Conservation (phyloP, 2,113 vertebrate genomes). For the Ptilonorhynchus violaceus region DNA sequence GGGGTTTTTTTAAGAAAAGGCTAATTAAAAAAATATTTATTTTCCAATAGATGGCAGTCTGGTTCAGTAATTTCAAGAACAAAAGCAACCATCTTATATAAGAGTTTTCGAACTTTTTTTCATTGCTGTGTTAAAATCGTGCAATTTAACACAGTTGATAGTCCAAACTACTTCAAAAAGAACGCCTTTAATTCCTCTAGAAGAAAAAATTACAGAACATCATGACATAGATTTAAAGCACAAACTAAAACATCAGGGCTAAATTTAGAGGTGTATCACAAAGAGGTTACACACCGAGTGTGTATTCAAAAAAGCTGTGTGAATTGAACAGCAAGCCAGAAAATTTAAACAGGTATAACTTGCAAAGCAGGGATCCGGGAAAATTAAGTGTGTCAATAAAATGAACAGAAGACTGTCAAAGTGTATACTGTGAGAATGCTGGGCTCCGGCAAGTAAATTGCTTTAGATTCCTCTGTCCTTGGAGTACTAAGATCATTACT, state of each 20-base stretch:
- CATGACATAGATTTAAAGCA: not conserved
- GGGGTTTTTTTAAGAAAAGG: not conserved
- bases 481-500: not conserved
- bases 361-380: not conserved
- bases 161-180: not conserved
- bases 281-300: not conserved
- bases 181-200: not conserved
- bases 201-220: not conserved
- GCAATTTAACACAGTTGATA: not conserved
- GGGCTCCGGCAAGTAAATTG: not conserved
- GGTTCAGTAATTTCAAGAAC: conserved; percentile 71
- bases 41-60: conserved; percentile 80
- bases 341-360: not conserved
- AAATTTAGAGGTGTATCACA: not conserved
- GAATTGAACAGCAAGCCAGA: not conserved
- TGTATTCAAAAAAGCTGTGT: not conserved
- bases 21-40: conserved; percentile 25
- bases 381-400: not conserved
- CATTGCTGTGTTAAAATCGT: not conserved
- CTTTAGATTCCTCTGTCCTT: not conserved
- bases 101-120: conserved; percentile 36
- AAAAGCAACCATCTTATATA: conserved; percentile 67
- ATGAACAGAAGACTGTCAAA: not conserved
- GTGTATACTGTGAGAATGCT: not conserved
- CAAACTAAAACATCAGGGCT: not conserved